phyloP scores from a whole-genome alignment of 2,113 vertebrate genomes.

The Hyla sarda region DNA sequence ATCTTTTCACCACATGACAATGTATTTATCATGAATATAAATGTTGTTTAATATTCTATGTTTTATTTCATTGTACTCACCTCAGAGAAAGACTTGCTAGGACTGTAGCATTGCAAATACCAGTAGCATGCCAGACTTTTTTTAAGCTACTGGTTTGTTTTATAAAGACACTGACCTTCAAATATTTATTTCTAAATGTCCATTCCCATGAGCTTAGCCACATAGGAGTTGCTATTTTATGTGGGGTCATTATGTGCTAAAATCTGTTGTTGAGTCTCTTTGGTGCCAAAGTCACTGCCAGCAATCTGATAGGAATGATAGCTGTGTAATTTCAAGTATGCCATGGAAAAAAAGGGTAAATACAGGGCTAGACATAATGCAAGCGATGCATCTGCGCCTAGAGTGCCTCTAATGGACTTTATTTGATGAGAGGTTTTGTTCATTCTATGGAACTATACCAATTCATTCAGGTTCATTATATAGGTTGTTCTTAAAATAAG shows the following conservation, averaged over 20 bases:
- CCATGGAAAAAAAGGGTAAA: conserved; percentile 68
- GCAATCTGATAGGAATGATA: conserved; percentile 80
- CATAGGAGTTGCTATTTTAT: conserved; percentile 75
- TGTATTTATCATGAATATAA: conserved; percentile 24
- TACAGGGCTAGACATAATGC: conserved; percentile 49
- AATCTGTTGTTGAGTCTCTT: conserved; percentile 84
- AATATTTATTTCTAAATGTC: conserved; percentile 79
- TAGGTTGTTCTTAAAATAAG: not conserved
- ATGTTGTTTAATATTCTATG: not conserved
- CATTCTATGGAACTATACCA: not conserved
- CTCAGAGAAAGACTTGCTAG: not conserved
- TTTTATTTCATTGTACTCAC: conserved; percentile 18
- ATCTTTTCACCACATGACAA: not conserved
- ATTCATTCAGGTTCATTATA: not conserved
- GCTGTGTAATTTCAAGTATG: conserved; percentile 77
- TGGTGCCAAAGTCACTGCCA: conserved; percentile 76
- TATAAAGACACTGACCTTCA: conserved; percentile 80
- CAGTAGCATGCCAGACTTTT: conserved; percentile 22
- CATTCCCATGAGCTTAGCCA: conserved; percentile 77
- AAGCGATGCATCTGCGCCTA: not conserved
- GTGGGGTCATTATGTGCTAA: conserved; percentile 78
- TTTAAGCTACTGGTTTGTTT: conserved; percentile 68
- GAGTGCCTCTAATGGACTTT: not conserved
- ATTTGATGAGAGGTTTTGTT: not conserved
- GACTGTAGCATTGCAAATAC: conserved; percentile 14